A percentile compares a stretch with the other conserved stretches of the same genome.
phyloP scores from a whole-genome alignment of 2,113 vertebrate species.

The Casuarius casuarius region DNA sequence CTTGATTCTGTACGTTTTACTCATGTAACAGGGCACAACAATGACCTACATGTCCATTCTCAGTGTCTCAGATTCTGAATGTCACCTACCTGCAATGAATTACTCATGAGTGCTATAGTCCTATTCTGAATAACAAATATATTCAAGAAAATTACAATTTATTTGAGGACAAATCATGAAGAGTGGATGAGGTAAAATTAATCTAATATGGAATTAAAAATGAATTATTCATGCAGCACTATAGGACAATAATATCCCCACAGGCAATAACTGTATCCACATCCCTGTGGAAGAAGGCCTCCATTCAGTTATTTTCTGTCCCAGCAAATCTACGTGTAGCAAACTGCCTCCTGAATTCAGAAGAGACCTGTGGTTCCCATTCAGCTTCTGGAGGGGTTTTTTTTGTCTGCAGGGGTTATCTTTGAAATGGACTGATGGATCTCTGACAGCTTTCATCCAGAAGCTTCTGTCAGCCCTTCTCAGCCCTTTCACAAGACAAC shows the following conservation, averaged over 20 bases:
- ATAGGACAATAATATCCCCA: background rate
- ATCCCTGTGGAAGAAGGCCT: background rate
- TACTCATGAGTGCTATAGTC: background rate
- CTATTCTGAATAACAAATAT: slow-evolving; percentile 31
- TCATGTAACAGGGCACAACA: background rate
- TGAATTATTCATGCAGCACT: slow-evolving; percentile 38
- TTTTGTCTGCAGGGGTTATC: background rate
- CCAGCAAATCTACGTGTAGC: background rate
- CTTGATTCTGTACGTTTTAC: background rate
- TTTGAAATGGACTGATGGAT: background rate
- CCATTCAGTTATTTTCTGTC: background rate
- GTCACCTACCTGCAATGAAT: slow-evolving; percentile 12
- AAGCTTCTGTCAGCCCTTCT: background rate
- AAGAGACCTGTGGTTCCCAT: background rate
- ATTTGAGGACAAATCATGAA: slow-evolving; percentile 25
- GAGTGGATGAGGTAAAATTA: slow-evolving; percentile 29
- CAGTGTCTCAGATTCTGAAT: background rate
- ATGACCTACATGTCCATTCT: background rate
- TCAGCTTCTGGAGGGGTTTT: background rate
- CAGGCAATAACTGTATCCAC: background rate
- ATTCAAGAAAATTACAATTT: slow-evolving; percentile 43
- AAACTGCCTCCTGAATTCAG: background rate
- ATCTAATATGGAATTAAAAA: slow-evolving; percentile 43
- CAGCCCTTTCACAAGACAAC: background rate
- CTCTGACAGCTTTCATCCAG: background rate